These are phyloP conservation scores for Anneissia japonica DNA, from an alignment of 35 echinoderm and acorn worm species.

Conservation along the genomic window DNA sequence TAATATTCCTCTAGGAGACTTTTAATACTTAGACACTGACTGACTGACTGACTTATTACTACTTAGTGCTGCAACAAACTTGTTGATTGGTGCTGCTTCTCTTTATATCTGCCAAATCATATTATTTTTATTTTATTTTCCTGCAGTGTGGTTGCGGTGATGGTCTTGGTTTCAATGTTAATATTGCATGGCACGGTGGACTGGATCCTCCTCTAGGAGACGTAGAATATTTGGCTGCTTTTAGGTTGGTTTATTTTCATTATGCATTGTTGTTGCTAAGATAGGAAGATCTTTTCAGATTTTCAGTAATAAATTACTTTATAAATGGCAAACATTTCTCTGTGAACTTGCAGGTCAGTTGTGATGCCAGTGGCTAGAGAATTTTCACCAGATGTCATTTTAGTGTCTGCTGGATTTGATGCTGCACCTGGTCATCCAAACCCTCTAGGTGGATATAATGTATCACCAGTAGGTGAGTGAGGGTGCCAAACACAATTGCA, in stretches of 20 bases:
- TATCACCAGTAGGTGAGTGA: conserved; percentile 84
- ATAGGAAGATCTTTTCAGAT: too few species aligned
- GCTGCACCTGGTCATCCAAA: conserved; percentile 85
- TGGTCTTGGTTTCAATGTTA: conserved; percentile 85
- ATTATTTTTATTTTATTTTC: too few species aligned
- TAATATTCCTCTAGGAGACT: too few species aligned
- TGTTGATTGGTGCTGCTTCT: too few species aligned
- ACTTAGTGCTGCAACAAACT: too few species aligned
- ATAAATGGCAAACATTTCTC: too few species aligned
- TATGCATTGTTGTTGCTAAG: not conserved
- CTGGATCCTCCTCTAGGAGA: conserved; percentile 81
- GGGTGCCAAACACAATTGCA: too few species aligned
- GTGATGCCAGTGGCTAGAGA: conserved; percentile 85
- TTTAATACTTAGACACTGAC: too few species aligned
- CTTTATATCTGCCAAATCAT: too few species aligned
- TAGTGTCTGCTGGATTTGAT: conserved; percentile 97
- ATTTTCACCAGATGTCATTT: conserved; percentile 90
- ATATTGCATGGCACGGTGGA: conserved; percentile 81
- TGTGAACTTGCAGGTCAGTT: conserved; percentile 54
- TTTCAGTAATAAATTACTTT: too few species aligned
- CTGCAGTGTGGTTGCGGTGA: conserved; percentile 85
- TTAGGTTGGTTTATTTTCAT: conserved; percentile 34
- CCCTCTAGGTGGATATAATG: conserved; percentile 83
- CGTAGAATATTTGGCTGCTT: conserved; percentile 85
- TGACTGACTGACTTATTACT: too few species aligned